Percentiles rank a stretch among this genome's conserved stretches.
Conservation (phyloP, 35 echinoderm and acorn worm species). For the Holothuria glaberrima region DNA sequence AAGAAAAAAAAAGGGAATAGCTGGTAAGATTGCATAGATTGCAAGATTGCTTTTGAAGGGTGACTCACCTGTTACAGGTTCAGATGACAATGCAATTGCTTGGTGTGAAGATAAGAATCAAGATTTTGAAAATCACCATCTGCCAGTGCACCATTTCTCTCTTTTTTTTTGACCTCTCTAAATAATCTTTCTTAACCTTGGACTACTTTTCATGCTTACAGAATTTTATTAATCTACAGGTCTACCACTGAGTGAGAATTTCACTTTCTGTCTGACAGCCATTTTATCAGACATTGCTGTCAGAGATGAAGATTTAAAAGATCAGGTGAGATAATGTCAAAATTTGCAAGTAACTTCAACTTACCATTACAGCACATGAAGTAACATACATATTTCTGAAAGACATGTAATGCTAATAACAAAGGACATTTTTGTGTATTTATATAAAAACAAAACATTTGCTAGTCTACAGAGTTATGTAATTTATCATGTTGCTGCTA, state of each 20-base stretch:
- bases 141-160: not conserved
- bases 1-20: no score
- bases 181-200: not conserved
- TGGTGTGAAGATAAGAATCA: not conserved
- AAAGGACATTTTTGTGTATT: no score
- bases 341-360: not conserved
- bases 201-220: not conserved
- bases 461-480: no score
- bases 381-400: not conserved
- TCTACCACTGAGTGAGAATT: conserved; percentile 88
- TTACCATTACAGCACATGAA: not conserved
- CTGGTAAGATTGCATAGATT: no score
- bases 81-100: not conserved
- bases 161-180: not conserved
- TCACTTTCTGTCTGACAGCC: conserved; percentile 87
- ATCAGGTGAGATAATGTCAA: conserved; percentile 61
- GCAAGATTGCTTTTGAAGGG: no score
- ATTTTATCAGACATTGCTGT: conserved; percentile 86
- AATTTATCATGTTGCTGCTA: no score
- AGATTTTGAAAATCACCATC: not conserved
- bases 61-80: no score
- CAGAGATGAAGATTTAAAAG: conserved; percentile 65
- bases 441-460: no score
- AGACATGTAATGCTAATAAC: no score
- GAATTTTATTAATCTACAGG: conserved; percentile 57